Evolutionary conservation across 2,888 invertebrate species (phyloP), one percentile per base, ranked within the genome.

Genomic region (Ceriagrion tenellum): DNA sequence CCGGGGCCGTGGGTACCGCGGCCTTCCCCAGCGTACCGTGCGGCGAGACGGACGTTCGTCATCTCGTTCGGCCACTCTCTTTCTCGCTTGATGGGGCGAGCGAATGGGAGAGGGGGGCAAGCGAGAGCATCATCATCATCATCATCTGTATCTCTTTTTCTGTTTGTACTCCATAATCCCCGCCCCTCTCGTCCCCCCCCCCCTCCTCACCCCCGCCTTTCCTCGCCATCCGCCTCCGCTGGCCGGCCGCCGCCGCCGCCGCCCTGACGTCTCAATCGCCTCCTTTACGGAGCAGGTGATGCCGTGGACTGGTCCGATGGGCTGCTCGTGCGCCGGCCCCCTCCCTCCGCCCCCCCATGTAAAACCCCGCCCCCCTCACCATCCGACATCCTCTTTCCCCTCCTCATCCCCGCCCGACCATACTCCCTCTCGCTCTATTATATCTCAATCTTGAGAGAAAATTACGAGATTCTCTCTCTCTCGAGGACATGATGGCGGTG

Each of bases 391-490:
- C 2, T 69, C 69, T n/a, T 23, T 69, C 69, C 10, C 88, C 23
- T 40, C n/a, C 35, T 30, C 88, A 88, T 10, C 69, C 26, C 30
- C 81, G 16, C 59, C 16, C 35, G 0, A 30, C 88, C 88, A 16
- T 20, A n/a, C n/a, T 26, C n/a, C 55, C 89, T 23, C n/a, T 55
- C 89, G 16, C 89, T 55, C 55, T n/a, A 47, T 89, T 47, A 89
- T 55, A 89, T 55, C 89, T 89, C 89, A 89, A 89, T 89, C 89
- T 89, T 89, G 89, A n/a, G 89, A 55, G 89, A 89, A 89, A 55
- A 89, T 89, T 89, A 47, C 89, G 23, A 89, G 89, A 89, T 89
- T 18, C 20, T 47, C 40, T 8, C 47, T 8, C 47, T 88, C 89
- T 55, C 47, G 89, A 47, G 59, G 89, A 55, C 55, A 55, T 55